Conservation (phyloP, 2,113 vertebrate genomes). For the Erpornis zantholeuca region DNA sequence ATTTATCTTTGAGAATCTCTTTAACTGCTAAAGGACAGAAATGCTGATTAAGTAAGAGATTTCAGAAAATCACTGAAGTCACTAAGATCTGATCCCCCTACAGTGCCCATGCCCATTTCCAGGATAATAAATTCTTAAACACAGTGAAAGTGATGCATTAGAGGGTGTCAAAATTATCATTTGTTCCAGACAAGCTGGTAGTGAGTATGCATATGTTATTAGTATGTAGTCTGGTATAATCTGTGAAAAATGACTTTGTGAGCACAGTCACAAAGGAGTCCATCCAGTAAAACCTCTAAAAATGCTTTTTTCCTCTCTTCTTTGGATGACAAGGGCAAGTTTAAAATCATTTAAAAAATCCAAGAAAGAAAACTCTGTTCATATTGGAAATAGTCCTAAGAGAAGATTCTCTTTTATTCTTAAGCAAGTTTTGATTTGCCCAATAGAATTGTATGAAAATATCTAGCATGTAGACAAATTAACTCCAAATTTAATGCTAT, state of each 20-base stretch:
- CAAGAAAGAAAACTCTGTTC: neutral
- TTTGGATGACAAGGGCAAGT: neutral
- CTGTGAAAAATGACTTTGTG: slow-evolving; percentile 25
- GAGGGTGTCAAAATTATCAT: slow-evolving; percentile 55
- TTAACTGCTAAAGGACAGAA: neutral
- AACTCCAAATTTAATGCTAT: neutral
- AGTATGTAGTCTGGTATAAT: slow-evolving; percentile 24
- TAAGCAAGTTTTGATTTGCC: neutral
- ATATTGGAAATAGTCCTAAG: neutral
- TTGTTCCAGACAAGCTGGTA: slow-evolving; percentile 52
- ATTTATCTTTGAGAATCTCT: neutral
- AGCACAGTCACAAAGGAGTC: neutral
- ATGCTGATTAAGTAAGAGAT: neutral
- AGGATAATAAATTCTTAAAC: slow-evolving; percentile 39
- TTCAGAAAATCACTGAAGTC: slow-evolving; percentile 3
- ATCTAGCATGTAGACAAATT: neutral
- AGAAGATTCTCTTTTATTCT: neutral
- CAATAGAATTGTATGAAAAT: neutral
- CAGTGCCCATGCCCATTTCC: neutral
- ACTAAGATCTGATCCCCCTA: neutral
- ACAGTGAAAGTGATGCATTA: slow-evolving; percentile 43
- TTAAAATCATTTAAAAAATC: neutral
- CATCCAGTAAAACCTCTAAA: slow-evolving; percentile 15
- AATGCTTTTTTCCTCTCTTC: neutral
- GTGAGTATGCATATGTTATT: slow-evolving; percentile 53